A percentile compares a stretch with the other conserved stretches of the same genome.
Evolutionary conservation across 2,888 invertebrate species (phyloP).

Genomic region (Perdita meconis): DNA sequence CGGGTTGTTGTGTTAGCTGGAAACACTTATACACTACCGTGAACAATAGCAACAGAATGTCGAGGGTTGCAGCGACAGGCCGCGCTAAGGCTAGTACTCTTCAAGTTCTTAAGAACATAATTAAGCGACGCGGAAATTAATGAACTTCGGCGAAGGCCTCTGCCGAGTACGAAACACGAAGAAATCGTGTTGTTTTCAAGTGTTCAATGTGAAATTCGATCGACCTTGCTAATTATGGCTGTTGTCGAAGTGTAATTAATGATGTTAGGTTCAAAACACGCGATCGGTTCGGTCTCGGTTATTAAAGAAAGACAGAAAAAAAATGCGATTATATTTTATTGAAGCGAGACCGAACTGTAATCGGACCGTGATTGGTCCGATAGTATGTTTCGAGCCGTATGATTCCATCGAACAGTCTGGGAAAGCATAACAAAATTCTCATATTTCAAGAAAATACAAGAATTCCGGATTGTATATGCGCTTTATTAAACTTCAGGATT

Average conservation of each 20-base stretch:
- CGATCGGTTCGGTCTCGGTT: too few relatives aligned
- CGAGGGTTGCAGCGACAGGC: slow-evolving; percentile 37
- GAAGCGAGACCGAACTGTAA: too few relatives aligned
- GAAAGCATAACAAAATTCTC: too few relatives aligned
- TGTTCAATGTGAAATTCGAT: not conserved
- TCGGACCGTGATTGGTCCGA: too few relatives aligned
- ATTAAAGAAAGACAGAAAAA: too few relatives aligned
- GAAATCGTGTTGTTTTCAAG: slow-evolving; percentile 13
- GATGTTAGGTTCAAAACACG: too few relatives aligned
- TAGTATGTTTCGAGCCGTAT: too few relatives aligned
- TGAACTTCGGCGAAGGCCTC: slow-evolving; percentile 12
- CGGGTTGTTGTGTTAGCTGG: slow-evolving; percentile 52
- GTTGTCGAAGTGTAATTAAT: not conserved
- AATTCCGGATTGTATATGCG: too few relatives aligned
- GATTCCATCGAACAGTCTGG: too few relatives aligned
- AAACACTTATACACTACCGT: slow-evolving; percentile 43
- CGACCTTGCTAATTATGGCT: not conserved
- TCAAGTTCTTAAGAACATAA: slow-evolving; percentile 50
- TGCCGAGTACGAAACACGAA: slow-evolving; percentile 2
- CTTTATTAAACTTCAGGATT: too few relatives aligned
- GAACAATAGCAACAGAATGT: slow-evolving; percentile 65
- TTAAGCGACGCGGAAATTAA: slow-evolving; percentile 48
- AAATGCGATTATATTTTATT: too few relatives aligned
- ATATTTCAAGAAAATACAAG: too few relatives aligned
- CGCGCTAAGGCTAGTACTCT: slow-evolving; percentile 61